Evolutionary conservation across 2,797 vertebrate species (phyloP).

Genomic region (Mormyrus hasselquistii): DNA sequence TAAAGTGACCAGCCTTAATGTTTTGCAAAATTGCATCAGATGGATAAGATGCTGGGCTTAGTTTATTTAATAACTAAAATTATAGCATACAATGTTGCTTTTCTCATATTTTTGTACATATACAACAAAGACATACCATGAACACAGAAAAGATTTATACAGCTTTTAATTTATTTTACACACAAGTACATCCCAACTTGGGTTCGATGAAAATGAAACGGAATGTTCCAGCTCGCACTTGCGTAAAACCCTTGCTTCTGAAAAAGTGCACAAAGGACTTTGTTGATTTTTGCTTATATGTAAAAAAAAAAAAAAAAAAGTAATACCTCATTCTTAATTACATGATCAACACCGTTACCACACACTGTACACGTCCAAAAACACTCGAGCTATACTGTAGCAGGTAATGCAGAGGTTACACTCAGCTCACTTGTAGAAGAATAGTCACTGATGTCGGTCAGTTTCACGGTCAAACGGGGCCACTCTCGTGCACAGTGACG

Average conservation of each 20-base stretch:
- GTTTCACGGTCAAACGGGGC: background rate
- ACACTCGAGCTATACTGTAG: constrained; percentile 67
- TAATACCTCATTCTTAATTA: constrained; percentile 68
- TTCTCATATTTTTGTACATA: background rate
- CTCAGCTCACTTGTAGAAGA: constrained; percentile 51
- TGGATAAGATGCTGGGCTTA: background rate
- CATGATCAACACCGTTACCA: constrained; percentile 79
- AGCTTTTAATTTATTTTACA: constrained; percentile 98
- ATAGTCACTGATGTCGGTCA: constrained; percentile 45
- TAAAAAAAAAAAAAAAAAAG: constrained; percentile 59
- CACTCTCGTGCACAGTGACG: constrained; percentile 26
- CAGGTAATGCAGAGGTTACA: constrained; percentile 65
- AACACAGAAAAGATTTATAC: constrained; percentile 57
- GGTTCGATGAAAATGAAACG: constrained; percentile 84
- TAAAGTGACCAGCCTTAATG: background rate
- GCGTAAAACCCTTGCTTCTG: constrained; percentile 90
- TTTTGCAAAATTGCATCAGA: background rate
- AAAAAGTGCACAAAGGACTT: constrained; percentile 78
- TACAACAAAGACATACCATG: background rate
- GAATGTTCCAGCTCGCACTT: constrained; percentile 96
- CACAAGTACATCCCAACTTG: constrained; percentile 40
- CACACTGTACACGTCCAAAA: constrained; percentile 77
- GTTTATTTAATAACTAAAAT: background rate
- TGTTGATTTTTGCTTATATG: constrained; percentile 35
- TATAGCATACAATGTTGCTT: background rate